Evolutionary conservation across 1,140 invertebrate genomes (phyloP), one percentile per base, ranked within the genome.

Genomic region (Cyrtorhinus lividipennis): DNA sequence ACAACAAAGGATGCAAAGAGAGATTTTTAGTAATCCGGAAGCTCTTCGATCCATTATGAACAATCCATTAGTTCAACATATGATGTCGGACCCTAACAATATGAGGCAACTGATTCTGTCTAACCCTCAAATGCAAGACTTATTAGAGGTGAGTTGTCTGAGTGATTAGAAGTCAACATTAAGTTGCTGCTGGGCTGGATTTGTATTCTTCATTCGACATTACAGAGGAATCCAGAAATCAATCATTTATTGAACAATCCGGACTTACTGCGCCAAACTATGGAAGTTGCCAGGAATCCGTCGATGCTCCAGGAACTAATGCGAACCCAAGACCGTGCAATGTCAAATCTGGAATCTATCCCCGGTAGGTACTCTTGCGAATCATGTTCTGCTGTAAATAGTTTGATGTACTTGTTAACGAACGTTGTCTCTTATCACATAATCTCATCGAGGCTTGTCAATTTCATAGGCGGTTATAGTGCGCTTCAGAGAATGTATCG

Each of bases 201-300:
- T 24, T 61, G 10, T 20, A 2, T 18, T 15, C 20, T 18, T 24
- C 20, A 18, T 18, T 24, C 20, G 24, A 44, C 27, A 44, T 72
- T 72, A n/a, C 78, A 86, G 75, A 80, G 94, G 69, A 98, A 99
- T 78, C 97, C 97, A 24, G 97, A 99, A 79, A 93, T 99, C 61
- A 95, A 87, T 73, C 96, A 99, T 73, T 95, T 99, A 85, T 76
- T 99, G 38, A 99, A 98, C 73, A 99, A 98, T 79, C 96, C 96
- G 1, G 95, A 98, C 71, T 74, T 99, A 59, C 74, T 97, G 62
- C 82, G 93, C 44, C 92, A 99, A 80, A 98, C 95, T 5, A 93
- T 99, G 90, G 94, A 99, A 73, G 76, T 99, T 69, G 93, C 95
- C 1, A 80, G 95, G 30, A 99, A 99, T 78, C 97, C 97, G 12